Conservation (phyloP, 2,113 vertebrate genomes). For the Psittacus erithacus region DNA sequence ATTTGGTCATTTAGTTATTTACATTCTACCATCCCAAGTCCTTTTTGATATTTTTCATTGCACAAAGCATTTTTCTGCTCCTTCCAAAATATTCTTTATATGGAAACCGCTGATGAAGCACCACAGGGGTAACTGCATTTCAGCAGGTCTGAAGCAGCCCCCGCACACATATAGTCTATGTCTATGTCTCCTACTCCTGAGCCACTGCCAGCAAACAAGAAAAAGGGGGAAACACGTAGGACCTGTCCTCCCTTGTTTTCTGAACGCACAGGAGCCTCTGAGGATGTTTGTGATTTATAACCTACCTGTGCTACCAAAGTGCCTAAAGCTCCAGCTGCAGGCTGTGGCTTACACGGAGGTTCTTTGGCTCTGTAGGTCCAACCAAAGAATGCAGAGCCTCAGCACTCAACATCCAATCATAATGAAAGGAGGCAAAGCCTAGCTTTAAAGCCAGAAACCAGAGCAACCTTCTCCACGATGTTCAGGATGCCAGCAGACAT, state of each 20-base stretch:
- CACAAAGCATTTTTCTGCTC: background rate
- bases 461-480: background rate
- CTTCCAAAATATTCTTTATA: background rate
- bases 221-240: background rate
- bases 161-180: rapidly evolving
- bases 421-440: background rate
- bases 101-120: background rate
- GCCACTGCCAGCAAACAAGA: background rate
- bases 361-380: background rate
- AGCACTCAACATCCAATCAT: rapidly evolving
- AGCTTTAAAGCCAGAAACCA: background rate
- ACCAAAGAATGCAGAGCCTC: background rate
- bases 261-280: background rate
- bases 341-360: background rate
- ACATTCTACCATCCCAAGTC: background rate
- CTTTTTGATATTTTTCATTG: background rate
- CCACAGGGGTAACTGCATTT: background rate
- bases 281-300: background rate
- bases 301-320: background rate
- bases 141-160: background rate
- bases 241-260: rapidly evolving
- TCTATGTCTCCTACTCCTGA: background rate
- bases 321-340: background rate
- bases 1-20: background rate
- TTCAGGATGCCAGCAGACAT: background rate